A percentile compares a stretch with the other conserved stretches of the same genome.
phyloP scores from a whole-genome alignment of 2,888 invertebrate species.

The Cataglyphis livida region DNA sequence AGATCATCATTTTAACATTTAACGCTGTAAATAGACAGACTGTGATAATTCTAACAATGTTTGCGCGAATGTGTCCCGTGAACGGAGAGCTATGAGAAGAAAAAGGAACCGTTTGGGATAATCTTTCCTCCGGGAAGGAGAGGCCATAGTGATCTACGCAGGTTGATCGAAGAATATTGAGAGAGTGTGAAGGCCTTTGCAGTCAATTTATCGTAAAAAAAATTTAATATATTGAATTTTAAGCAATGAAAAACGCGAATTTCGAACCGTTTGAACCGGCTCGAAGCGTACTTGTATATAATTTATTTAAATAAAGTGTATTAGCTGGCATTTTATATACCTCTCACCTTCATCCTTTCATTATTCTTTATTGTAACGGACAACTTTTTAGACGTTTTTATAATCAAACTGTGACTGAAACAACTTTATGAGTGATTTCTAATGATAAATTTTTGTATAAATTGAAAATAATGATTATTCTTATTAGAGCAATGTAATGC shows the following conservation, averaged over 20 bases:
- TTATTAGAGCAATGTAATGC: background rate
- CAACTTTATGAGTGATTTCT: background rate
- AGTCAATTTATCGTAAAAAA: slow-evolving; percentile 83
- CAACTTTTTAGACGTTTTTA: background rate
- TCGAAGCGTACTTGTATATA: slow-evolving; percentile 82
- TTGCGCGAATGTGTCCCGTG: slow-evolving; percentile 50
- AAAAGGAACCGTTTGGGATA: slow-evolving; percentile 18
- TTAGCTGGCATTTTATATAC: slow-evolving; percentile 52
- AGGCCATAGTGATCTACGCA: background rate
- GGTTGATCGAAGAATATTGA: slow-evolving; percentile 28
- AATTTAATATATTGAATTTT: slow-evolving; percentile 73
- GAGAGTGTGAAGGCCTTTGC: slow-evolving; percentile 79
- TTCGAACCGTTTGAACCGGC: slow-evolving; percentile 67
- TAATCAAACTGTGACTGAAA: background rate
- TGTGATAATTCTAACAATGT: slow-evolving; percentile 84
- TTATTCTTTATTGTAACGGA: background rate
- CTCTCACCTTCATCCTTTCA: background rate
- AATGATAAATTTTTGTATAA: background rate
- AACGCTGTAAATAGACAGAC: slow-evolving; percentile 85
- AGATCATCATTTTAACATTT: slow-evolving; percentile 76
- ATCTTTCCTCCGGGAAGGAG: slow-evolving; percentile 7
- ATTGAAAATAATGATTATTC: background rate
- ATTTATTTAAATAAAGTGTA: slow-evolving; percentile 84
- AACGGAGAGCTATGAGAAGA: slow-evolving; percentile 48
- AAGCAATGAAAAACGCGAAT: slow-evolving; percentile 57